Evolutionary conservation across 2,888 invertebrate species (phyloP).

Genomic region (Lissocephala sabroskyi): DNA sequence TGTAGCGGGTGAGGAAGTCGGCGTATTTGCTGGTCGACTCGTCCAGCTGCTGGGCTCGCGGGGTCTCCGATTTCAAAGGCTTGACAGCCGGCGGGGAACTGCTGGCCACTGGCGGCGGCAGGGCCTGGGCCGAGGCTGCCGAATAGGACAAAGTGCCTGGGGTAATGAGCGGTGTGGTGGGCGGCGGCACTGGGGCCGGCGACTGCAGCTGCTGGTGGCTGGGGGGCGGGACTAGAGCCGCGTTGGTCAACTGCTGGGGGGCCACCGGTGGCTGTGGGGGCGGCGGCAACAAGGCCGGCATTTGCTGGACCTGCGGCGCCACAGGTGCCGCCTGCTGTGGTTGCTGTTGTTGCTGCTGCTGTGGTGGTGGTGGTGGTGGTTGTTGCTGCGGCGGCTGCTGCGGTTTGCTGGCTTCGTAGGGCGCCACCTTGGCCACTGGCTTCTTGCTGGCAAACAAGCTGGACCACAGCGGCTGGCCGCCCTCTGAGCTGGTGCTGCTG

Average conservation of each 20-base stretch:
- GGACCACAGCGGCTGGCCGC: constrained; percentile 76
- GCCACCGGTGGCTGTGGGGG: no score
- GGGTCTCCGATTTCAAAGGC: constrained; percentile 35
- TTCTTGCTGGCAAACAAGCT: constrained; percentile 77
- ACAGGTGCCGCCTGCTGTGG: constrained; percentile 9
- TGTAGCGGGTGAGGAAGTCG: constrained; percentile 84
- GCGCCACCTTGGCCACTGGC: constrained; percentile 78
- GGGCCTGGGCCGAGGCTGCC: constrained; percentile 71
- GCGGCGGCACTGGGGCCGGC: constrained; percentile 48
- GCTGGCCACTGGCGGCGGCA: constrained; percentile 38
- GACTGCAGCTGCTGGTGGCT: constrained; percentile 46
- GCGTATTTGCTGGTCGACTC: constrained; percentile 73
- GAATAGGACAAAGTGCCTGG: constrained; percentile 71
- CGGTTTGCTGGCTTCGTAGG: constrained; percentile 72
- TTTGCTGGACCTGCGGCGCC: constrained; percentile 5
- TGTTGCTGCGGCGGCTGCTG: constrained; percentile 19
- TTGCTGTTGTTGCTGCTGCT: constrained; percentile 18
- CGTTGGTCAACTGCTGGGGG: no score
- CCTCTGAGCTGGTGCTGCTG: constrained; percentile 29
- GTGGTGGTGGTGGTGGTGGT: constrained; percentile 7
- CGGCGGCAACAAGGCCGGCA: no score
- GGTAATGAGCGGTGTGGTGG: constrained; percentile 53
- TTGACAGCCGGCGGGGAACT: constrained; percentile 30
- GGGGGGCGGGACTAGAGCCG: constrained; percentile 14
- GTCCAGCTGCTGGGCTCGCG: constrained; percentile 49